Conservation (phyloP, 2,888 invertebrate species). For the Cephus spinipes region DNA sequence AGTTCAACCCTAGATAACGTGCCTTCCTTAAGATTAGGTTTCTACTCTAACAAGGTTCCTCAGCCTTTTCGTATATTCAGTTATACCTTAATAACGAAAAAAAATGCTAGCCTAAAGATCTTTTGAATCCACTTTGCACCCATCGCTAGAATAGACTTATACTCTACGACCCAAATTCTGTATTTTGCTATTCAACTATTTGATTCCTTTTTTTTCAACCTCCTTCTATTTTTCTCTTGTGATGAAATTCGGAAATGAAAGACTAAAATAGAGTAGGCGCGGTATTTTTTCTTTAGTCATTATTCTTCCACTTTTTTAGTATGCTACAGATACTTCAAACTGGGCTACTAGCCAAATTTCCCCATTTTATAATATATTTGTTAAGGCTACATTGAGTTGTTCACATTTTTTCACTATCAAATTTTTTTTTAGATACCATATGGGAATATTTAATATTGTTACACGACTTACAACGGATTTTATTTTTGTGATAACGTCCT, state of each 20-base stretch:
- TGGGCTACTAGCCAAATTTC: too few relatives aligned
- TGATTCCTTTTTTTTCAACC: not conserved
- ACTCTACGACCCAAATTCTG: not conserved
- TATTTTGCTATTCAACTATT: not conserved
- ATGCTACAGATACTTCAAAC: not conserved
- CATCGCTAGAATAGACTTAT: too few relatives aligned
- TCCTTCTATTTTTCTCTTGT: not conserved
- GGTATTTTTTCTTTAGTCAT: not conserved
- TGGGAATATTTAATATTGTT: not conserved
- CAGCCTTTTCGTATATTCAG: not conserved
- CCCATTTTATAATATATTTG: too few relatives aligned
- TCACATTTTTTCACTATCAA: not conserved
- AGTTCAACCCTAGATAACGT: slow-evolving; percentile 47
- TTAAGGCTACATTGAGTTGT: not conserved
- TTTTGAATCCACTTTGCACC: not conserved
- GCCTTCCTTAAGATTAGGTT: slow-evolving; percentile 24
- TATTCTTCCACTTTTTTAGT: not conserved
- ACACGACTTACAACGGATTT: not conserved
- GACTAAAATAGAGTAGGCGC: not conserved
- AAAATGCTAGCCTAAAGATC: not conserved
- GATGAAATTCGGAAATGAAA: not conserved
- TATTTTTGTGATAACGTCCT: not conserved
- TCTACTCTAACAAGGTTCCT: slow-evolving; percentile 24
- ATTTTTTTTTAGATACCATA: too few relatives aligned
- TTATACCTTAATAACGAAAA: not conserved